Conservation (phyloP, 1,140 invertebrate genomes). For the Heliconius congener region DNA sequence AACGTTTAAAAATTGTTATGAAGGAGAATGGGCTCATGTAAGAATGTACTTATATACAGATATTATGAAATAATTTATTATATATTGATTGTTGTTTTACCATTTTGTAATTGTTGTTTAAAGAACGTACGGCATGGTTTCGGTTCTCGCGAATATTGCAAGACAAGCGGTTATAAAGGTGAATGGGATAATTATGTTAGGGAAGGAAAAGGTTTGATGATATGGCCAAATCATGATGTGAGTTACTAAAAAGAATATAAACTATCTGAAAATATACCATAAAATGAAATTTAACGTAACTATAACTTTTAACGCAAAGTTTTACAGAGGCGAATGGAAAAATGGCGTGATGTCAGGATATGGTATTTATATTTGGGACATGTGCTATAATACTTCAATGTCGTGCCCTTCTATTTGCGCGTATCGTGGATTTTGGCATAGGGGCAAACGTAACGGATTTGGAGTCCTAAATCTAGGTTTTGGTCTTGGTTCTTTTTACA, state of each 20-base stretch:
- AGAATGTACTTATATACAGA: slow-evolving; percentile 38
- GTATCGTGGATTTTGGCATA: slow-evolving; percentile 81
- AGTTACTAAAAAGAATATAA: slow-evolving; percentile 32
- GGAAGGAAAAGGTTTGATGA: slow-evolving; percentile 82
- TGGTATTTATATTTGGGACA: slow-evolving; percentile 82
- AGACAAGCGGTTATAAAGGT: slow-evolving; percentile 80
- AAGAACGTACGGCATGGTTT: slow-evolving; percentile 78
- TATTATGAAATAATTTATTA: background rate
- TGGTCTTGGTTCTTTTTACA: slow-evolving; percentile 79
- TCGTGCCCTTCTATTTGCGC: slow-evolving; percentile 75
- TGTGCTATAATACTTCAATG: slow-evolving; percentile 78
- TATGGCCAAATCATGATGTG: slow-evolving; percentile 82
- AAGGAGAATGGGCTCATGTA: slow-evolving; percentile 70
- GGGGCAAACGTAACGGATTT: slow-evolving; percentile 78
- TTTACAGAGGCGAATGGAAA: slow-evolving; percentile 82
- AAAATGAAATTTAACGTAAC: background rate
- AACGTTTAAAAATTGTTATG: slow-evolving; percentile 61
- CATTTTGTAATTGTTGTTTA: slow-evolving; percentile 24
- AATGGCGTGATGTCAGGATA: slow-evolving; percentile 81
- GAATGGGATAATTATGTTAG: slow-evolving; percentile 76
- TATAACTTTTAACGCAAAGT: slow-evolving; percentile 49
- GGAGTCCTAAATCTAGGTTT: slow-evolving; percentile 80
- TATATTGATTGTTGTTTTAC: background rate
- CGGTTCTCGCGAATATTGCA: slow-evolving; percentile 77
- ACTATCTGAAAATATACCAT: background rate